These are phyloP conservation scores for Poeciliopsis paucimaculata DNA, from an alignment of 2,797 vertebrate genomes.

Conservation along the genomic window DNA sequence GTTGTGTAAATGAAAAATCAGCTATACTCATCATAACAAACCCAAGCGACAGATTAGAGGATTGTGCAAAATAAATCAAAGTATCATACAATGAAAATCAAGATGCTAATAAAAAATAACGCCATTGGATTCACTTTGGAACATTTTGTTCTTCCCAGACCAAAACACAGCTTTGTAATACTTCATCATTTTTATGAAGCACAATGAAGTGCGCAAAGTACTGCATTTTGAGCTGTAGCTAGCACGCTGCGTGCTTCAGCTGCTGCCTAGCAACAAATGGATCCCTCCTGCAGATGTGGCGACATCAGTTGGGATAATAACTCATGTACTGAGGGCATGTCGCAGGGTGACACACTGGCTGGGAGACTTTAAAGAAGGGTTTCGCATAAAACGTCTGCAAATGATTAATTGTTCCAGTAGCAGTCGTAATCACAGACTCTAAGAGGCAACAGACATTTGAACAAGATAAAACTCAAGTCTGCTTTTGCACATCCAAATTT, in stretches of 20 bases:
- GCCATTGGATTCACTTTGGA: not conserved
- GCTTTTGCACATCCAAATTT: slow-evolving; percentile 24
- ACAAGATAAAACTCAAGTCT: slow-evolving; percentile 20
- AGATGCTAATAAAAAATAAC: not conserved
- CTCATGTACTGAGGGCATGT: slow-evolving; percentile 61
- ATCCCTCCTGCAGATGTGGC: slow-evolving; percentile 70
- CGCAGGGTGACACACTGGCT: slow-evolving; percentile 44
- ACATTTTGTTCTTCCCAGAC: slow-evolving; percentile 9
- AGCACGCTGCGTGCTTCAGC: slow-evolving; percentile 62
- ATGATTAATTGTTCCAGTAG: slow-evolving; percentile 37
- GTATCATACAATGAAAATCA: not conserved
- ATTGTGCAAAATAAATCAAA: not conserved
- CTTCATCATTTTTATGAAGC: slow-evolving; percentile 22
- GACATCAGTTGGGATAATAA: slow-evolving; percentile 67
- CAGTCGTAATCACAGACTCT: slow-evolving; percentile 26
- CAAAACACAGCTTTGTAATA: not conserved
- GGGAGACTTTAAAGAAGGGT: slow-evolving; percentile 44
- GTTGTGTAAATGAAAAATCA: not conserved
- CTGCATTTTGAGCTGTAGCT: slow-evolving; percentile 48
- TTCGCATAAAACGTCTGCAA: slow-evolving; percentile 32
- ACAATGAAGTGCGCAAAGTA: slow-evolving; percentile 32
- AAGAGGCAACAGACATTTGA: slow-evolving; percentile 15
- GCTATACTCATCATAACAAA: not conserved
- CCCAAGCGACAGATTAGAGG: not conserved
- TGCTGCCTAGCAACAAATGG: slow-evolving; percentile 76